phyloP scores from a whole-genome alignment of 2,113 vertebrate genomes.

The Oenanthe oenanthe region DNA sequence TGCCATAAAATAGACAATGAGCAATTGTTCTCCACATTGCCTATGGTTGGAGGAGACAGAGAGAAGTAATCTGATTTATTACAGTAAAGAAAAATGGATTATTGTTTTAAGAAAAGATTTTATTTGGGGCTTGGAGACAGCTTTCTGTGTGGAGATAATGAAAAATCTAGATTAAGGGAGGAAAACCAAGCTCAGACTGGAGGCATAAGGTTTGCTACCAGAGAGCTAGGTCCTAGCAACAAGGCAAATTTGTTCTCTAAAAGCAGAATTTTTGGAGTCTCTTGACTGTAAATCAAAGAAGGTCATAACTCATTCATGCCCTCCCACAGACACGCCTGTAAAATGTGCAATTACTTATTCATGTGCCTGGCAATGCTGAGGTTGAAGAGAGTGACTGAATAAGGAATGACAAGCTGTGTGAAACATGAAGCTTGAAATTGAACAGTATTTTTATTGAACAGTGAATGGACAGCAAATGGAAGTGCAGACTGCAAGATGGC shows the following conservation, averaged over 20 bases:
- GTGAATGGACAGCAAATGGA: background rate
- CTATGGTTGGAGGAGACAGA: background rate
- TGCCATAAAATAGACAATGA: background rate
- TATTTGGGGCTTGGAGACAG: background rate
- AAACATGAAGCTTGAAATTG: background rate
- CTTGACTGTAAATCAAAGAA: background rate
- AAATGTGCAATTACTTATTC: conserved; percentile 25
- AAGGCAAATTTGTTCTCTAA: background rate
- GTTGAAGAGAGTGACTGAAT: background rate
- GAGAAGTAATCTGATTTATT: background rate
- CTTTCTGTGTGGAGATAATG: background rate
- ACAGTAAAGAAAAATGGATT: background rate
- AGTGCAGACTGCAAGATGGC: background rate
- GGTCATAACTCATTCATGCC: background rate
- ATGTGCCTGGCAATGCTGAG: background rate
- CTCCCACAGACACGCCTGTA: background rate
- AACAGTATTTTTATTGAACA: background rate
- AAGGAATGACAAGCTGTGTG: background rate
- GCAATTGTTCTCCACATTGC: background rate
- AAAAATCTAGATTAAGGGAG: background rate
- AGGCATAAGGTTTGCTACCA: background rate
- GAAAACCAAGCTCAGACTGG: background rate
- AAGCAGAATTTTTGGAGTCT: background rate
- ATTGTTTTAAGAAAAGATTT: background rate
- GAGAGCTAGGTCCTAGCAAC: background rate